Evolutionary conservation across 2,113 vertebrate species (phyloP).

Genomic region (Osmerus mordax): DNA sequence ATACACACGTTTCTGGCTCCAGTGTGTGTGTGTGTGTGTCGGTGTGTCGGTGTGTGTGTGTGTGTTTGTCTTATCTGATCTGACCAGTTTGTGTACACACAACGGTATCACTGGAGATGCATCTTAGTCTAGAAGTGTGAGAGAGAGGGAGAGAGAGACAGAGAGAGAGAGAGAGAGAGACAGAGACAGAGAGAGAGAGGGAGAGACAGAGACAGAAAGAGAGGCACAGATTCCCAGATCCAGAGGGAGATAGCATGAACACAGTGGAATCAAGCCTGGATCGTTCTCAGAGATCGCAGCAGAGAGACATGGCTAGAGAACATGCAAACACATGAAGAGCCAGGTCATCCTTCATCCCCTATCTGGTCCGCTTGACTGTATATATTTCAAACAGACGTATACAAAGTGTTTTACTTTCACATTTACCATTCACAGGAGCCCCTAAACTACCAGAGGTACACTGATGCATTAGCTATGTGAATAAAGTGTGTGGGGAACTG

Average conservation of each 20-base stretch:
- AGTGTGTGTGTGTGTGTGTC: background rate
- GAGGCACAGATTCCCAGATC: slow-evolving; percentile 23
- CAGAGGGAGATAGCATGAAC: slow-evolving; percentile 11
- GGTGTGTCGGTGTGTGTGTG: slow-evolving; percentile 36
- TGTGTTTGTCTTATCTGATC: background rate
- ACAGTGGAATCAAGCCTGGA: slow-evolving; percentile 2
- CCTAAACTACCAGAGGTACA: background rate
- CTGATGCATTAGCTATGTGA: background rate
- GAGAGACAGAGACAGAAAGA: slow-evolving; percentile 18
- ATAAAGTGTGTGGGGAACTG: background rate
- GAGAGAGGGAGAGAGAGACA: slow-evolving; percentile 15
- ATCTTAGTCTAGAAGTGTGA: background rate
- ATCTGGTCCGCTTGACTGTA: slow-evolving; percentile 4
- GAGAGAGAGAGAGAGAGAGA: no score
- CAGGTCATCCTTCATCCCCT: slow-evolving; percentile 1
- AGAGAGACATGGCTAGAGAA: slow-evolving; percentile 6
- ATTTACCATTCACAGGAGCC: background rate
- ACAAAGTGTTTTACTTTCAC: background rate
- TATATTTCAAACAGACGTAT: background rate
- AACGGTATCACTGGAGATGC: background rate
- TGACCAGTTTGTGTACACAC: background rate
- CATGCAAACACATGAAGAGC: background rate
- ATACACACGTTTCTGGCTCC: slow-evolving; percentile 37
- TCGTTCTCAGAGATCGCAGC: background rate
- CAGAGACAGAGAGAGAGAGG: slow-evolving; percentile 10